Evolutionary conservation across 2,888 invertebrate genomes (phyloP).

Genomic region (Lasius platythorax): DNA sequence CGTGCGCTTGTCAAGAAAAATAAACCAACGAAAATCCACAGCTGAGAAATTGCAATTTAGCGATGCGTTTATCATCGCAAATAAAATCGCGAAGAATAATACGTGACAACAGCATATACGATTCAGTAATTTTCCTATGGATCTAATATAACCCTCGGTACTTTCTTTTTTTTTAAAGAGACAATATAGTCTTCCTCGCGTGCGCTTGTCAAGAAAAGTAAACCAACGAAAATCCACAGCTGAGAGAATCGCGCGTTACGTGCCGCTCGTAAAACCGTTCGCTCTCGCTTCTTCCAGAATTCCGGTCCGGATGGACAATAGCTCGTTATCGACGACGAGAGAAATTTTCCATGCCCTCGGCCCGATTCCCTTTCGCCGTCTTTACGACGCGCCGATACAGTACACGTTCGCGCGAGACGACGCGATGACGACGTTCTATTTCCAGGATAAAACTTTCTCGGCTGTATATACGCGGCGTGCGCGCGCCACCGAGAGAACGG

Average conservation of each 20-base stretch:
- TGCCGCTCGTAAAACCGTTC: conserved; percentile 57
- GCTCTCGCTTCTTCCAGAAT: conserved; percentile 21
- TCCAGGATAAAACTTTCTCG: conserved; percentile 60
- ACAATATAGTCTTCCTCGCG: not conserved
- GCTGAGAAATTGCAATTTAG: not conserved
- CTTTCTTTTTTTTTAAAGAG: not conserved
- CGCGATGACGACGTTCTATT: conserved; percentile 56
- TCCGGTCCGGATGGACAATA: conserved; percentile 62
- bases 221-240: conserved; percentile 57
- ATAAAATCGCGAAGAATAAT: not conserved
- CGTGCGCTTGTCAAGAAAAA: not conserved
- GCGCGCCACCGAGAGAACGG: conserved; percentile 32
- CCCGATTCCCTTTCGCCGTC: conserved; percentile 48
- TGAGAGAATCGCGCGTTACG: conserved; percentile 21
- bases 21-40: conserved; percentile 59
- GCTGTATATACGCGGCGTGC: not conserved
- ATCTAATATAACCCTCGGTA: not conserved
- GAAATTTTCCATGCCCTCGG: conserved; percentile 52
- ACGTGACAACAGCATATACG: not conserved
- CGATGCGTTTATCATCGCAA: not conserved
- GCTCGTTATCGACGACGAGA: conserved; percentile 69
- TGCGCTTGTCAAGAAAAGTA: not conserved
- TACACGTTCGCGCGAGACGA: not conserved
- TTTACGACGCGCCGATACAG: conserved; percentile 62
- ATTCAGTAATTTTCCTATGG: not conserved